These are phyloP conservation scores for Tragelaphus buxtoni DNA, from an alignment of 2,113 vertebrate species.

Conservation along the genomic window DNA sequence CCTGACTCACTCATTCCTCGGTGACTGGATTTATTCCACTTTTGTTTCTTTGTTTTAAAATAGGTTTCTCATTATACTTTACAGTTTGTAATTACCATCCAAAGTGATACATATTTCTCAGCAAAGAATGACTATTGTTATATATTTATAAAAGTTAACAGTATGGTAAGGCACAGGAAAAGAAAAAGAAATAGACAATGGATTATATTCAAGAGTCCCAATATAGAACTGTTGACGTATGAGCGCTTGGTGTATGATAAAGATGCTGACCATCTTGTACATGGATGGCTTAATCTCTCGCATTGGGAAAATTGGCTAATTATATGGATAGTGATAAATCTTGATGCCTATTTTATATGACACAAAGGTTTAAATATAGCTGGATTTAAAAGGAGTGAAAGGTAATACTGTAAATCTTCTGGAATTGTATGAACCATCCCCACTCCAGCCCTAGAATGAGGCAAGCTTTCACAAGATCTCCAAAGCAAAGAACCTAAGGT, in stretches of 20 bases:
- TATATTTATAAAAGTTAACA: not conserved
- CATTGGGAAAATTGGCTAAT: not conserved
- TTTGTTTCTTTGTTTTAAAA: not conserved
- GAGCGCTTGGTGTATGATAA: not conserved
- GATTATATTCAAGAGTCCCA: not conserved
- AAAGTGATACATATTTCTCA: not conserved
- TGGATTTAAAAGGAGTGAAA: not conserved
- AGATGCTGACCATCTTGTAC: not conserved
- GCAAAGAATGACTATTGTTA: not conserved
- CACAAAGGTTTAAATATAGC: not conserved
- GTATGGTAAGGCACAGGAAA: not conserved
- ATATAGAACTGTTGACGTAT: too few species aligned
- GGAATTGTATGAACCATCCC: not conserved
- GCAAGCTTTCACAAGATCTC: not conserved
- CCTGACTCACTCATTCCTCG: not conserved
- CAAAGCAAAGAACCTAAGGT: not conserved
- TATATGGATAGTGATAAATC: not conserved
- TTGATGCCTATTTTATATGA: not conserved
- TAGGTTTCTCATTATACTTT: not conserved
- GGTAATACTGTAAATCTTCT: not conserved
- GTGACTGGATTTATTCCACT: not conserved
- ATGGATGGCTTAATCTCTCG: not conserved
- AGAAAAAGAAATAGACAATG: not conserved
- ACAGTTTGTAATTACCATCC: not conserved
- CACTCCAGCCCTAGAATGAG: not conserved